A percentile compares a stretch with the other conserved stretches of the same genome.
phyloP scores from a whole-genome alignment of 23 tunicate genomes.

The Botrylloides violaceus region DNA sequence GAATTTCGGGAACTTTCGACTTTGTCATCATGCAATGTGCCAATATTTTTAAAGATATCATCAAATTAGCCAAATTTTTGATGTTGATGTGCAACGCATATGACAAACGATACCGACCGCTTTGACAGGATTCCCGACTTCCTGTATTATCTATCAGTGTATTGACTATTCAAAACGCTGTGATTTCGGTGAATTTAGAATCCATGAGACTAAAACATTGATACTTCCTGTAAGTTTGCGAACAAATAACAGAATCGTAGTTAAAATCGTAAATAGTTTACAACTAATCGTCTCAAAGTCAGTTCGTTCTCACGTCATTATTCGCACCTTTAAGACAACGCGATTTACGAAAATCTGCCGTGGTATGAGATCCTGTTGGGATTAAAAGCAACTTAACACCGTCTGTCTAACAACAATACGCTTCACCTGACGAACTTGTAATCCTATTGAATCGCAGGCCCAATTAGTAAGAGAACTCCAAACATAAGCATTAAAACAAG shows the following conservation, averaged over 20 bases:
- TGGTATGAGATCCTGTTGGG: not conserved
- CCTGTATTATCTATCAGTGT: no score
- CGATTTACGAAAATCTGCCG: not conserved
- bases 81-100: no score
- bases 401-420: not conserved
- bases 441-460: not conserved
- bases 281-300: not conserved
- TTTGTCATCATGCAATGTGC: no score
- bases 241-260: not conserved
- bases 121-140: no score
- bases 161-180: no score
- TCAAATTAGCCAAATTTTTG: no score
- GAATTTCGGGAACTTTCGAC: no score
- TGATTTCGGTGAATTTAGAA: no score
- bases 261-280: not conserved
- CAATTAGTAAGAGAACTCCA: not conserved
- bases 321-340: not conserved
- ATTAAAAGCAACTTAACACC: not conserved
- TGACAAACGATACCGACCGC: no score
- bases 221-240: not conserved
- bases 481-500: not conserved
- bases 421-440: not conserved
- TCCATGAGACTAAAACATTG: not conserved
- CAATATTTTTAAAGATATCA: no score
- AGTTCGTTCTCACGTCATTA: not conserved